Evolutionary conservation across 23 tunicate genomes (phyloP), one percentile per base, ranked within the genome.

Genomic region (Halocynthia roretzi): DNA sequence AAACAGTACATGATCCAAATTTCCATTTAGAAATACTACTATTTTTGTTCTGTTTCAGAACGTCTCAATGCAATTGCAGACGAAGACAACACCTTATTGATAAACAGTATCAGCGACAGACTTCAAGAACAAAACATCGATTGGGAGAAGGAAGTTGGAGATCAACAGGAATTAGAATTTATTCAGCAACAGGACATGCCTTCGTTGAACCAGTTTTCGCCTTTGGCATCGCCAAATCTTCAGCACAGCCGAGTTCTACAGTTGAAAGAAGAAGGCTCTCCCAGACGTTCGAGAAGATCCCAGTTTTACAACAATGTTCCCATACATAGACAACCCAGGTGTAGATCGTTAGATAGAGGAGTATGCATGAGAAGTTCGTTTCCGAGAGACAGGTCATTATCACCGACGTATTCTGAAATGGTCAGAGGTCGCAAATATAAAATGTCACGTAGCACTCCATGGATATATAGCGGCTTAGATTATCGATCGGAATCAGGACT

Each of bases 341-440:
- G 70, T 15, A 40, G 70, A 20, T 65, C 70, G n/a, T 15, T 65
- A 15, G 70, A 65, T 65, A 40, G 70, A 11, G 70, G 70, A 31
- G 44, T 31, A 31, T 31, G 44, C 2, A 20, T 65, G 19, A 65
- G 19, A 2, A 15, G 70, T 6, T 65, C 70, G 22, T 65, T 65
- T 48, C 22, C 48, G 70, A 65, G 70, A 9, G 70, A 31, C 44
- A 31, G 44, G 4, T 31, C 70, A 10, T 48, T 65, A 9, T 65
- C 70, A 9, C 19, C 70, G 5, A 15, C 70, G 9, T 8, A 65
- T 65, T 10, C 17, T 11, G 70, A 65, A 5, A 0, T 65, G n/a
- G 19, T 5, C 5, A 48, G n/a, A 9, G 10, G n/a, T 5, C 22
- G 70, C 10, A 20, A 40, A 65, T 48, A 20, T 15, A 10, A 20